phyloP scores from a whole-genome alignment of 1,140 invertebrate genomes.

The Zaprionus africanus region DNA sequence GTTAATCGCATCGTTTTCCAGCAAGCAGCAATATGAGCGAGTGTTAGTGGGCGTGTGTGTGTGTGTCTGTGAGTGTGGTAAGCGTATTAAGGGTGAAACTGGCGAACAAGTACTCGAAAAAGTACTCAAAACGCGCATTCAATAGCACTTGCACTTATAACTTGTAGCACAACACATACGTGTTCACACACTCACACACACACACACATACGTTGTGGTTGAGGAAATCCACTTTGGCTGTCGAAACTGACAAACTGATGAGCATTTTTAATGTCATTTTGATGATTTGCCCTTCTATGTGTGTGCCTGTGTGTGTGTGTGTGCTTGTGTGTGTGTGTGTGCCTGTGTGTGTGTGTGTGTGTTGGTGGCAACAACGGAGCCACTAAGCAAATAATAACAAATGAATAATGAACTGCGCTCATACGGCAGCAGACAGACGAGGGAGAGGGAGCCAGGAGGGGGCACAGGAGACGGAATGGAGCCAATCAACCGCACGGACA shows the following conservation, averaged over 20 bases:
- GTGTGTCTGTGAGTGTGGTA: neutral
- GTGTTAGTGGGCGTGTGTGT: neutral
- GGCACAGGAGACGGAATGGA: neutral
- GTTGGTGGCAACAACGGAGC: conserved; percentile 12
- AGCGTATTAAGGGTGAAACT: conserved; percentile 60
- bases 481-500: conserved; percentile 24
- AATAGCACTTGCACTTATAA: neutral
- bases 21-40: neutral
- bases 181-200: neutral
- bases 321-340: neutral
- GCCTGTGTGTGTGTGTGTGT: conserved; percentile 23
- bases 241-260: conserved; percentile 1
- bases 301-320: conserved; percentile 6
- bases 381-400: conserved; percentile 52
- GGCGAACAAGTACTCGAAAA: conserved; percentile 18
- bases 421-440: conserved; percentile 1
- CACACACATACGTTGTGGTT: neutral
- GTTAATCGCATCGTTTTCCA: conserved; percentile 39
- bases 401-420: conserved; percentile 56
- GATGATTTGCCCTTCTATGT: conserved; percentile 30
- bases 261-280: conserved; percentile 46
- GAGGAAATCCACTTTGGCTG: too few relatives aligned
- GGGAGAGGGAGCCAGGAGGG: too few relatives aligned
- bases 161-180: neutral
- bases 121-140: conserved; percentile 4